These are phyloP conservation scores for Mamestra brassicae DNA, from an alignment of 2,888 invertebrate genomes.

Conservation along the genomic window DNA sequence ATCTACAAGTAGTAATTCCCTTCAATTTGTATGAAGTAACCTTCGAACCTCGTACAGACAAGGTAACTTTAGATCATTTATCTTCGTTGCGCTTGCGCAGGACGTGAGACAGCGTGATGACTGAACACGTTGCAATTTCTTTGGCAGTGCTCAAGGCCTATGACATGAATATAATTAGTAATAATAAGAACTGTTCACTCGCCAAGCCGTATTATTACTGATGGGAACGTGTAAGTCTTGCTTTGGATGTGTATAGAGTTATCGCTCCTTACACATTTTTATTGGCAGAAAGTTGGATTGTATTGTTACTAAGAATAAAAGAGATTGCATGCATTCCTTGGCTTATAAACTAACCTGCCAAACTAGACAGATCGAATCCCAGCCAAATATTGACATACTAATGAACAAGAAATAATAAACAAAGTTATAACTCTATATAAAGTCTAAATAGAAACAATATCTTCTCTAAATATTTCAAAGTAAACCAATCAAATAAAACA, in stretches of 20 bases:
- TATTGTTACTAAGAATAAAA: conserved; percentile 27
- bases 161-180: conserved; percentile 61
- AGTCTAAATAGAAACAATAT: conserved; percentile 5
- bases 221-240: conserved; percentile 41
- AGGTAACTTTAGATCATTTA: conserved; percentile 69
- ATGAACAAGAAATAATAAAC: background rate
- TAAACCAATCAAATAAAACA: background rate
- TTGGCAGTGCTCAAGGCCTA: conserved; percentile 69
- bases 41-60: conserved; percentile 60
- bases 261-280: conserved; percentile 17
- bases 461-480: background rate
- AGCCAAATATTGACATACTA: conserved; percentile 15
- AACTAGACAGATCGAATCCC: background rate
- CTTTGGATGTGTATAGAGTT: conserved; percentile 30
- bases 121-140: conserved; percentile 68
- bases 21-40: conserved; percentile 66
- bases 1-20: conserved; percentile 55
- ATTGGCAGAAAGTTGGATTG: conserved; percentile 23
- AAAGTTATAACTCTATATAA: background rate
- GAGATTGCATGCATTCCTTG: conserved; percentile 7
- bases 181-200: conserved; percentile 53
- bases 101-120: conserved; percentile 63
- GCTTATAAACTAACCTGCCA: conserved; percentile 7
- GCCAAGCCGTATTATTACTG: conserved; percentile 52
- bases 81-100: conserved; percentile 65